Conservation (phyloP, 2,797 vertebrate species). For the Vespertilio murinus region DNA sequence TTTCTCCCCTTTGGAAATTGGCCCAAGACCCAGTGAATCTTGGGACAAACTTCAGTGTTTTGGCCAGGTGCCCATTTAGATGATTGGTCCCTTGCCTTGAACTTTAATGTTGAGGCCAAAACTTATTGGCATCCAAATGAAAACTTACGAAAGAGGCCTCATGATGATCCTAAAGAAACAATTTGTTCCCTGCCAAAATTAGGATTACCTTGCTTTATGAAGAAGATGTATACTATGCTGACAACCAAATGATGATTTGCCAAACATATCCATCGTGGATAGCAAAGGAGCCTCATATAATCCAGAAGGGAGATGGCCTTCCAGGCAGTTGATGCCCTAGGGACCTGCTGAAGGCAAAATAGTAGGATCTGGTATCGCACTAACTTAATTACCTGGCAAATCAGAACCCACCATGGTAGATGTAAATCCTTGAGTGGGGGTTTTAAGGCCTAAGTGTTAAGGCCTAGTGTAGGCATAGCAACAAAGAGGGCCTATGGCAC, state of each 20-base stretch:
- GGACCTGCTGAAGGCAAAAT: neutral
- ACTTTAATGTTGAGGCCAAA: neutral
- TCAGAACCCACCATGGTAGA: neutral
- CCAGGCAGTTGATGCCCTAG: neutral
- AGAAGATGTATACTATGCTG: neutral
- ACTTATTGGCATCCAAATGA: conserved; percentile 20
- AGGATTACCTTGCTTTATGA: conserved; percentile 58
- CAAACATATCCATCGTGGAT: neutral
- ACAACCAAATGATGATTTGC: conserved; percentile 30
- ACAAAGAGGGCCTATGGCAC: neutral
- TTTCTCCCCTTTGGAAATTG: neutral
- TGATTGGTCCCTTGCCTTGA: conserved; percentile 7
- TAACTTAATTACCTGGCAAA: neutral
- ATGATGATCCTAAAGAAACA: conserved; percentile 39
- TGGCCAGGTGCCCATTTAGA: conserved; percentile 51
- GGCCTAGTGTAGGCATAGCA: neutral
- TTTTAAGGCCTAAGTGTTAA: conserved; percentile 11
- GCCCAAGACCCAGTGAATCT: neutral
- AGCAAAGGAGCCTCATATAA: neutral
- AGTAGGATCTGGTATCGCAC: neutral
- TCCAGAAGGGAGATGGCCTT: neutral
- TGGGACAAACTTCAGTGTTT: conserved; percentile 27
- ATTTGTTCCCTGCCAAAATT: conserved; percentile 45
- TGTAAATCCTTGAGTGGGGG: neutral
- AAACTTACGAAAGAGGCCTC: conserved; percentile 7